Evolutionary conservation across 2,888 invertebrate species (phyloP).

Genomic region (Mythimna albipuncta): DNA sequence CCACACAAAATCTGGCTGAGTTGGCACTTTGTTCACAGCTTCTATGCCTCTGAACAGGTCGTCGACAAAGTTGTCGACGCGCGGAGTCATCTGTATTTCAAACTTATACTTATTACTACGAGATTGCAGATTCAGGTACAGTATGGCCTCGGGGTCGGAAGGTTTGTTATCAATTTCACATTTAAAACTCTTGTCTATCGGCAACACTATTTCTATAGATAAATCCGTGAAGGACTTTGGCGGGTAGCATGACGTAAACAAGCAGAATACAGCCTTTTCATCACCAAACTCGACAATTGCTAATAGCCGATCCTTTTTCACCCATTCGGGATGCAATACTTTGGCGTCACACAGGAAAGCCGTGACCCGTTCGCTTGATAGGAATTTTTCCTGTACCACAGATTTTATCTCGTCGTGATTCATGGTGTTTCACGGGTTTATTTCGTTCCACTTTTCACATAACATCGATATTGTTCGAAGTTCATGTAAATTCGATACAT

Average conservation of each 20-base stretch:
- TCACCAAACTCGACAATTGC: slow-evolving; percentile 88
- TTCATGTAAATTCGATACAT: slow-evolving; percentile 62
- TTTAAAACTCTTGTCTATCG: slow-evolving; percentile 95
- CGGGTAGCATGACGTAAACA: slow-evolving; percentile 91
- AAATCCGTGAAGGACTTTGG: slow-evolving; percentile 94
- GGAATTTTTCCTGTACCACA: slow-evolving; percentile 88
- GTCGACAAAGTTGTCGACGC: slow-evolving; percentile 93
- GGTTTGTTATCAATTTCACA: slow-evolving; percentile 93
- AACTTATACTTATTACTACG: slow-evolving; percentile 86
- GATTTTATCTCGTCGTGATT: slow-evolving; percentile 87
- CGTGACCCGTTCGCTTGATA: slow-evolving; percentile 86
- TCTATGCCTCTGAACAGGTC: slow-evolving; percentile 94
- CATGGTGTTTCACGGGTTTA: slow-evolving; percentile 76
- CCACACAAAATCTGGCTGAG: slow-evolving; percentile 90
- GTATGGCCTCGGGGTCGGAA: slow-evolving; percentile 87
- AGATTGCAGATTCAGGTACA: slow-evolving; percentile 88
- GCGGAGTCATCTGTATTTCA: slow-evolving; percentile 89
- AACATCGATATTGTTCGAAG: slow-evolving; percentile 52
- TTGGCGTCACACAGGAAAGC: slow-evolving; percentile 87
- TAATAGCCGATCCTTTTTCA: slow-evolving; percentile 85
- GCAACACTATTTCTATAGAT: slow-evolving; percentile 95
- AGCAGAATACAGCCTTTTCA: slow-evolving; percentile 89
- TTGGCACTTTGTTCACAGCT: slow-evolving; percentile 89
- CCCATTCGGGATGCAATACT: slow-evolving; percentile 87
- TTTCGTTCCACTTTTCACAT: slow-evolving; percentile 57